phyloP scores from a whole-genome alignment of 2,797 vertebrate genomes.

The Octomys mimax region DNA sequence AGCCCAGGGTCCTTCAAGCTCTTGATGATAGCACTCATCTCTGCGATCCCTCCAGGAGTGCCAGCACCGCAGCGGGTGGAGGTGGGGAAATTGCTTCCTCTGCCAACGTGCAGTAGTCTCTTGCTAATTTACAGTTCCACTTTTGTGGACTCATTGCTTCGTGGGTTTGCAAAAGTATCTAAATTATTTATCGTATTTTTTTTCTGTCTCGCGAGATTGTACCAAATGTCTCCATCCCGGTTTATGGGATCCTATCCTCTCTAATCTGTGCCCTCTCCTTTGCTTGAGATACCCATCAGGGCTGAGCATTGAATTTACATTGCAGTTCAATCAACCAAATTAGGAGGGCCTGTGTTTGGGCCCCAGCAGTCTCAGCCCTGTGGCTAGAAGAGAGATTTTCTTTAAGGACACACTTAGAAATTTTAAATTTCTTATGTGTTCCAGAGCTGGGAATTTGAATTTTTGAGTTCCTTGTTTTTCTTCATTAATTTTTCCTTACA shows the following conservation, averaged over 20 bases:
- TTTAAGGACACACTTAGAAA: background rate
- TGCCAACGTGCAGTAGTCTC: too few species aligned
- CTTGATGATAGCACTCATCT: background rate
- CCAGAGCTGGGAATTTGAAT: background rate
- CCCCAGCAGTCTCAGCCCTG: background rate
- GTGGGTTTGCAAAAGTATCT: too few species aligned
- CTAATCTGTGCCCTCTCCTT: background rate
- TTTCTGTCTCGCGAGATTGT: too few species aligned
- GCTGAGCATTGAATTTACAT: background rate
- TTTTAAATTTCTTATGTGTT: background rate
- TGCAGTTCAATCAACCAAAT: background rate
- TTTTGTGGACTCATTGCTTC: too few species aligned
- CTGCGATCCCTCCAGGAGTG: background rate
- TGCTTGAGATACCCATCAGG: background rate
- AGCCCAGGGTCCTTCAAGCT: background rate
- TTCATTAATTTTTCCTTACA: background rate
- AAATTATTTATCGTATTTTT: too few species aligned
- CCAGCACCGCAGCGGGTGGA: background rate
- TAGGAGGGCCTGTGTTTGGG: background rate
- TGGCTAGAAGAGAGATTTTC: background rate
- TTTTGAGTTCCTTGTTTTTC: background rate
- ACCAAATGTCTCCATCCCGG: background rate
- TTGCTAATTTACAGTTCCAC: too few species aligned
- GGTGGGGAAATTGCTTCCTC: background rate
- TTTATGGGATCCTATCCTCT: background rate